Conservation (phyloP, 1,140 invertebrate genomes). For the Meloidogyne chitwoodi region DNA sequence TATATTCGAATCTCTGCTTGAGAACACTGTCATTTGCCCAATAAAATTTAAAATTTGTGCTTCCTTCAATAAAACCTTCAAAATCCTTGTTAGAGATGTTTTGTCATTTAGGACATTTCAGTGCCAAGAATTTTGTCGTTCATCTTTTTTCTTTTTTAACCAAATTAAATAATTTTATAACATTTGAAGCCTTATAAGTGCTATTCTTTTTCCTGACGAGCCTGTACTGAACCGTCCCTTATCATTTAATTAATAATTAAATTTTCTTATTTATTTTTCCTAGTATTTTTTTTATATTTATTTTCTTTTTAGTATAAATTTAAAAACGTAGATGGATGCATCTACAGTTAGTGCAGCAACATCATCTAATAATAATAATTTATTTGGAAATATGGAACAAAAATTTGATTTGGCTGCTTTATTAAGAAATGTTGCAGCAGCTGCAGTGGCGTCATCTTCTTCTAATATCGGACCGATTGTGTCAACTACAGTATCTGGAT, state of each 20-base stretch:
- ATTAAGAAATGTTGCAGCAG: slow-evolving; percentile 28
- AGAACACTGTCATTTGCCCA: neutral
- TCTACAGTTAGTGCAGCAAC: neutral
- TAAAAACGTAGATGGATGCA: slow-evolving; percentile 9
- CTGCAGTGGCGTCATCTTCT: slow-evolving; percentile 8
- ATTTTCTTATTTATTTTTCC: too few species aligned
- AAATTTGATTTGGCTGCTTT: slow-evolving; percentile 35
- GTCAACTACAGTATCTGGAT: neutral
- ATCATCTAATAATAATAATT: neutral
- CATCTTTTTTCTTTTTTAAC: too few species aligned
- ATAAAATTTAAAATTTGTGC: neutral
- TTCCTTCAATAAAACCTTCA: neutral
- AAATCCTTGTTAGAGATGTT: too few species aligned
- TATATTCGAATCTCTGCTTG: neutral
- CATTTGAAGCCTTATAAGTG: too few species aligned
- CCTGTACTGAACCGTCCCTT: too few species aligned
- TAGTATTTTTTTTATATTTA: too few species aligned
- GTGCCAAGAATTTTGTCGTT: too few species aligned
- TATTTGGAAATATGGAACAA: slow-evolving; percentile 9
- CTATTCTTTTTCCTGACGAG: too few species aligned
- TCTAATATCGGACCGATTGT: neutral
- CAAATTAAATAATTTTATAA: too few species aligned
- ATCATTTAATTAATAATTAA: too few species aligned
- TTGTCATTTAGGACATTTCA: too few species aligned
- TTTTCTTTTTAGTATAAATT: neutral